Evolutionary conservation across 2,888 invertebrate species (phyloP).

Genomic region (Cerastis leucographa): DNA sequence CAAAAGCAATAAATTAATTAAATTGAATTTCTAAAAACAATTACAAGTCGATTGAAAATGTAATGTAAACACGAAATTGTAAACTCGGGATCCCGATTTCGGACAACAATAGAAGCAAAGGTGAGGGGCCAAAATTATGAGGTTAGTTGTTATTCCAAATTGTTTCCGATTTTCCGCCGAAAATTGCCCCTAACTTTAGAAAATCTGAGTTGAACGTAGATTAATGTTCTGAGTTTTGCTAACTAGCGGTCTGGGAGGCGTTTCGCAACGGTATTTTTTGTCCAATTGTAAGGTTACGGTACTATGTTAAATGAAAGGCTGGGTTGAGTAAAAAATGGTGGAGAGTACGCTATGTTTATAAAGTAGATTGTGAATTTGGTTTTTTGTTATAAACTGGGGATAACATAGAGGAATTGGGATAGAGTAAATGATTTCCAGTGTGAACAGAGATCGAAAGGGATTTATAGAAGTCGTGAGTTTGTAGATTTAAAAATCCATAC

Average conservation of each 20-base stretch:
- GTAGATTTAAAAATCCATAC: no score
- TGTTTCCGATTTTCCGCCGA: conserved; percentile 84
- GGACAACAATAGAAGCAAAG: conserved; percentile 78
- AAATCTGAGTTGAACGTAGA: conserved; percentile 85
- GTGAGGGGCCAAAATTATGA: conserved; percentile 83
- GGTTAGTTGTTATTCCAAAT: conserved; percentile 86
- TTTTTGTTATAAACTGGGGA: conserved; percentile 28
- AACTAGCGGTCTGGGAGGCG: conserved; percentile 52
- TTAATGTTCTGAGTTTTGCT: conserved; percentile 83
- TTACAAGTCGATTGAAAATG: conserved; percentile 64
- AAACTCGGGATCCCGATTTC: conserved; percentile 56
- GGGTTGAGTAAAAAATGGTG: conserved; percentile 46
- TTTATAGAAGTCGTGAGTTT: neutral
- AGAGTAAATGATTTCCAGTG: neutral
- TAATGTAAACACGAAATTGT: conserved; percentile 63
- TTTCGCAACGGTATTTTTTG: conserved; percentile 50
- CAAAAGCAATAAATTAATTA: conserved; percentile 61
- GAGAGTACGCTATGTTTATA: conserved; percentile 31
- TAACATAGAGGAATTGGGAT: conserved; percentile 11
- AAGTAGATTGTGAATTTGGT: conserved; percentile 30
- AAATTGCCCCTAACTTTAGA: conserved; percentile 80
- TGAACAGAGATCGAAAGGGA: neutral
- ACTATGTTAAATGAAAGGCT: conserved; percentile 38
- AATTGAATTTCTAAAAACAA: conserved; percentile 64
- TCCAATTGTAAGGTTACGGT: conserved; percentile 43